Conservation (phyloP, 2,888 invertebrate species). For the Bugula neritina region DNA sequence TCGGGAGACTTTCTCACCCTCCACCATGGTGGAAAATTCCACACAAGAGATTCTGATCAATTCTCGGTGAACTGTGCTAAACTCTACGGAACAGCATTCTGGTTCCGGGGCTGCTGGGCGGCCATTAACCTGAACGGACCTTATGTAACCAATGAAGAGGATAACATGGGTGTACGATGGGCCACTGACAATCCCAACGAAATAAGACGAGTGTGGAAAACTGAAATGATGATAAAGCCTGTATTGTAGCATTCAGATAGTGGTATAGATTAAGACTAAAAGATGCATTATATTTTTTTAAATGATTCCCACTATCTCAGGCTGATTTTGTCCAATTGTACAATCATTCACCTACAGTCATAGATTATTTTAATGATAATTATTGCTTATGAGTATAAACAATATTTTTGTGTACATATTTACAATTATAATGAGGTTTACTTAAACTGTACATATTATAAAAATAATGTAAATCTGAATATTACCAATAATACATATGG, state of each 20-base stretch:
- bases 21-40: conserved; percentile 20
- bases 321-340: neutral
- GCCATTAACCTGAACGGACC: conserved; percentile 20
- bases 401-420: conserved; percentile 8
- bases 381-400: too few relatives aligned
- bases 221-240: conserved; percentile 24
- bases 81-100: conserved; percentile 17
- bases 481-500: too few relatives aligned
- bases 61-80: conserved; percentile 21
- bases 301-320: neutral
- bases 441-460: too few relatives aligned
- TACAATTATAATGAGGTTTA: too few relatives aligned
- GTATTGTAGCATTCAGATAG: neutral
- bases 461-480: too few relatives aligned
- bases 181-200: conserved; percentile 14
- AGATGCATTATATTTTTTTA: neutral
- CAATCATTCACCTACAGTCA: conserved; percentile 16
- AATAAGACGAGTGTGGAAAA: conserved; percentile 19
- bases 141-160: neutral
- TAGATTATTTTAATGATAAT: neutral
- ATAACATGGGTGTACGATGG: conserved; percentile 6
- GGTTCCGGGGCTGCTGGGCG: conserved; percentile 23
- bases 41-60: conserved; percentile 18
- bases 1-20: conserved; percentile 16
- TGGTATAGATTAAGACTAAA: neutral